These are phyloP conservation scores for Ctenomys sociabilis DNA, from an alignment of 2,113 vertebrate species.

Conservation along the genomic window DNA sequence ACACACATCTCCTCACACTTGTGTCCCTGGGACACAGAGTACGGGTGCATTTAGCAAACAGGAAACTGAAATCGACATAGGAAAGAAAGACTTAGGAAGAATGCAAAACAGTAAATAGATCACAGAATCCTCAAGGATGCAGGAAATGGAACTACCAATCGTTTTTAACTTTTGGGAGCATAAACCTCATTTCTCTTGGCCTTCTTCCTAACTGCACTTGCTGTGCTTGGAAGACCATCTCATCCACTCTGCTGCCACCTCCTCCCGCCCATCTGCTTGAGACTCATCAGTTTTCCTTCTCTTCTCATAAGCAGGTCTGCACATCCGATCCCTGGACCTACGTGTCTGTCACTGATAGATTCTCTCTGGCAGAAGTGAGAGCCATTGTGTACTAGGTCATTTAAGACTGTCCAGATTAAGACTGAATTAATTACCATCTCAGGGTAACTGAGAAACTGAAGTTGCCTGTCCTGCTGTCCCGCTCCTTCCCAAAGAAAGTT, in stretches of 20 bases:
- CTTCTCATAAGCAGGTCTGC: neutral
- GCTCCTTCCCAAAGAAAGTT: slow-evolving; percentile 18
- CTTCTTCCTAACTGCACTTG: neutral
- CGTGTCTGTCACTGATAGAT: neutral
- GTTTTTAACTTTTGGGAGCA: neutral
- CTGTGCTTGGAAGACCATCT: neutral
- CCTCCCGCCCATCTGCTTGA: neutral
- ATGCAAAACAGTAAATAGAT: neutral
- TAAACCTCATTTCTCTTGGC: neutral
- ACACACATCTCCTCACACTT: neutral
- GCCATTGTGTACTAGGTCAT: slow-evolving; percentile 32
- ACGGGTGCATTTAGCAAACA: neutral
- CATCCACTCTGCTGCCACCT: neutral
- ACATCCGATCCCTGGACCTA: neutral
- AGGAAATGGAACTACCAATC: neutral
- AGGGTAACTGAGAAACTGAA: slow-evolving; percentile 25
- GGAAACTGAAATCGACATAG: neutral
- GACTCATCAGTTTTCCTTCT: neutral
- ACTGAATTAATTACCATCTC: slow-evolving; percentile 31
- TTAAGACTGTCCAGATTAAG: slow-evolving; percentile 41
- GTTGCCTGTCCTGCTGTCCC: neutral
- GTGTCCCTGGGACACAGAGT: neutral
- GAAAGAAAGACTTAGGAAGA: neutral
- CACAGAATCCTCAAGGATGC: neutral
- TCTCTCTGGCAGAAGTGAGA: slow-evolving; percentile 22